Base-by-base conservation (phyloP, 2,888 invertebrate genomes). In the Tiliacea citrago region DNA sequence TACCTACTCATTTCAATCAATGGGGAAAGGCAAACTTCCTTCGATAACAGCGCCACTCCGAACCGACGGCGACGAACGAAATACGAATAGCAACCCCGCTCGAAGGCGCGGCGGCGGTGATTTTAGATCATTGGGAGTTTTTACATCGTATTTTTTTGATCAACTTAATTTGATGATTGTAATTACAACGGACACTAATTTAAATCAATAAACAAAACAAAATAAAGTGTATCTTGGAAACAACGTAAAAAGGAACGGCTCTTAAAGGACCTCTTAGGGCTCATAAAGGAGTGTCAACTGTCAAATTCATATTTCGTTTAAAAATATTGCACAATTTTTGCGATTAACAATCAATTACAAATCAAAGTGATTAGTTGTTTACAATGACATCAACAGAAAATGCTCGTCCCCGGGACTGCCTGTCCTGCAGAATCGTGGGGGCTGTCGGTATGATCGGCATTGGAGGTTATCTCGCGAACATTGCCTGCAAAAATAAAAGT, bases 371-470 rank as follows among this genome's bases (percentile, higher is more conserved):
- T 24, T 51, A 53, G 16, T 39, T 18, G 24, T 49, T 45, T 16
- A 42, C 6, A 79, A 95, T 94, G 94, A 79, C 88, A 70, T 88
- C 91, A 47, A 91, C 95, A 77, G 92, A 95, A 61, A 92, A 92
- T 35, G 92, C 93, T 73, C 92, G 93, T 78, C 93, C 96, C 61
- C 94, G 96, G 24, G 97, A 97, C 87, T 98, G 98, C 81, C 85
- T 97, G 10, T 93, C 95, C 0, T 98, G 98, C 87, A 96, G 97
- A 88, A 82, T 97, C 35, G 93, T 97, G 0, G 97, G 97, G 75
- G 97, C 97, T 10, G 91, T 94, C 13, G 97, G 97, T 10, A 93
- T 97, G 55, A 90, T 97, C 47, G 97, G 97, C 0, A 97, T 97
- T 77, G 97, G 97, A 79, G 95, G 95, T 77, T 98, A 97, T 85